A percentile compares a stretch with the other conserved stretches of the same genome.
phyloP scores from a whole-genome alignment of 2,113 vertebrate species.

The Siniperca chuatsi region DNA sequence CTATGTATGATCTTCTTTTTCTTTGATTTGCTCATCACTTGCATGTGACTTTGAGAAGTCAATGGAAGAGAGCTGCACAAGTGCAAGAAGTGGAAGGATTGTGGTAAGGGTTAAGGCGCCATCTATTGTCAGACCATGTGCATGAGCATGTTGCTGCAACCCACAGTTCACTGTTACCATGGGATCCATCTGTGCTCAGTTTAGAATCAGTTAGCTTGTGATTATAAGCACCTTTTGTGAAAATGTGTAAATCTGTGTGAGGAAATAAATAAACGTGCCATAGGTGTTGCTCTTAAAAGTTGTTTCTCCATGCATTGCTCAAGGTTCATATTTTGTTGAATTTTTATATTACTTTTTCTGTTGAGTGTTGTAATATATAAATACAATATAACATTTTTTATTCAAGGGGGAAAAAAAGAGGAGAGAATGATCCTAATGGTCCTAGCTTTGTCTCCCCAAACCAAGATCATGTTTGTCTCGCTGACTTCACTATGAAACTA shows the following conservation, averaged over 20 bases:
- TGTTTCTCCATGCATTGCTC: slow-evolving; percentile 35
- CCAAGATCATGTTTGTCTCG: slow-evolving; percentile 20
- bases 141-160: neutral
- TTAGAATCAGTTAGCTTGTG: slow-evolving; percentile 21
- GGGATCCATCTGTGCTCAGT: neutral
- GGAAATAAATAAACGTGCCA: slow-evolving; percentile 56
- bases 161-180: slow-evolving; percentile 17
- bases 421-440: slow-evolving; percentile 50
- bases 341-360: slow-evolving; percentile 49
- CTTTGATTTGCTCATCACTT: neutral
- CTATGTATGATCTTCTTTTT: neutral
- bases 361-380: slow-evolving; percentile 74
- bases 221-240: slow-evolving; percentile 66
- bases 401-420: slow-evolving; percentile 32
- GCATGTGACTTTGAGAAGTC: neutral
- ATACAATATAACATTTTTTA: slow-evolving; percentile 69
- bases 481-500: slow-evolving; percentile 42
- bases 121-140: slow-evolving; percentile 41
- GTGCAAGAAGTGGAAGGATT: neutral
- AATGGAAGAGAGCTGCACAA: neutral
- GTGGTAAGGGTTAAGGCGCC: slow-evolving; percentile 46
- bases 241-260: slow-evolving; percentile 33
- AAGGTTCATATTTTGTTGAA: slow-evolving; percentile 49
- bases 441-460: slow-evolving; percentile 41
- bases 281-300: slow-evolving; percentile 39